phyloP scores from a whole-genome alignment of 2,797 vertebrate genomes.

The Heterohyrax brucei region DNA sequence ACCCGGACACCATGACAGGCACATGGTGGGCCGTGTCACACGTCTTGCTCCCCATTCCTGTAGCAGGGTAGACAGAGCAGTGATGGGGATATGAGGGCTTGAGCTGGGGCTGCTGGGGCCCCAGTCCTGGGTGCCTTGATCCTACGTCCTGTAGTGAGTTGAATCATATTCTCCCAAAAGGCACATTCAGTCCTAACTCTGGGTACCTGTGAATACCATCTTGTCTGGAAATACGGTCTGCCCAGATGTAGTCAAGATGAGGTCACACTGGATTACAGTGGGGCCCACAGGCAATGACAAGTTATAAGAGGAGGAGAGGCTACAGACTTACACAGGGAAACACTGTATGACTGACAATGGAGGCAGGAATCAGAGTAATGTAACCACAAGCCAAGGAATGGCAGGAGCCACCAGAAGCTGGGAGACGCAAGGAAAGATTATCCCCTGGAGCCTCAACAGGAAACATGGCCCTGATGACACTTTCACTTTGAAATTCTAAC shows the following conservation, averaged over 20 bases:
- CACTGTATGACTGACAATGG: background rate
- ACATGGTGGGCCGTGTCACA: background rate
- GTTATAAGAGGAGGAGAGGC: background rate
- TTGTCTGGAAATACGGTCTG: background rate
- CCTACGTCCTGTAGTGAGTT: background rate
- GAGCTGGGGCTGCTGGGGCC: background rate
- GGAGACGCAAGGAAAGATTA: background rate
- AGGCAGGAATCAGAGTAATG: background rate
- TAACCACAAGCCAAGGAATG: background rate
- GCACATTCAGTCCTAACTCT: background rate
- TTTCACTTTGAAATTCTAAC: no score
- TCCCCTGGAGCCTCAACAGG: no score
- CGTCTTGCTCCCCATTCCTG: background rate
- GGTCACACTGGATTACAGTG: background rate
- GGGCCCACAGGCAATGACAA: background rate
- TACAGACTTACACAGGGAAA: background rate
- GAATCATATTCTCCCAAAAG: background rate
- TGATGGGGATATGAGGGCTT: background rate
- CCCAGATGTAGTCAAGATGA: background rate
- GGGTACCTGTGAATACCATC: no score
- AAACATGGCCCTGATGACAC: no score
- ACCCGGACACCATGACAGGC: no score
- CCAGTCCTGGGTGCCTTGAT: background rate
- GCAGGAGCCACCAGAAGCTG: background rate
- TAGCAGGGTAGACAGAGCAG: background rate